Conservation (phyloP, 2,888 invertebrate species). For the Amphiduros pacificus region DNA sequence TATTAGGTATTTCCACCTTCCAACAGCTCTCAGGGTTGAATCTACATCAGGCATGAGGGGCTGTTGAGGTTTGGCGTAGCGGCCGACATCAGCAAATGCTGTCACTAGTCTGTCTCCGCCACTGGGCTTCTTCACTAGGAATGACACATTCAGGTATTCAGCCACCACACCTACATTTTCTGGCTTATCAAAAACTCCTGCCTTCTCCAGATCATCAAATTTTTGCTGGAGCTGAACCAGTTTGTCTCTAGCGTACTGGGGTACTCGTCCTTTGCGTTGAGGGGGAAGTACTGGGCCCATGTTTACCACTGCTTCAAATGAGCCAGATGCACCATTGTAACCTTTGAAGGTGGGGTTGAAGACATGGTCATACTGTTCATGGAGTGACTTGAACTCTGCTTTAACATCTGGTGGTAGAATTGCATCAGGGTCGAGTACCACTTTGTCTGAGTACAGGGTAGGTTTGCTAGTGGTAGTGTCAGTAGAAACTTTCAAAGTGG, state of each 20-base stretch:
- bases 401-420: conserved; percentile 1
- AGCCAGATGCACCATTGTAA: neutral
- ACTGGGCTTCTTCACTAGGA: neutral
- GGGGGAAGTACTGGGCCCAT: conserved; percentile 11
- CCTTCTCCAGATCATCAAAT: conserved; percentile 11
- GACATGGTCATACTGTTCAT: conserved; percentile 7
- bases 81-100: neutral
- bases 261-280: conserved; percentile 22
- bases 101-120: neutral
- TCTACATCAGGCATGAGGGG: neutral
- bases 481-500: too few species aligned
- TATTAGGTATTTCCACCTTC: neutral
- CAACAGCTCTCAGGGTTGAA: neutral
- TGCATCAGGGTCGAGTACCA: conserved; percentile 23
- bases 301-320: conserved; percentile 1
- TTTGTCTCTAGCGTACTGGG: conserved; percentile 16
- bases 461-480: too few species aligned
- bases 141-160: conserved; percentile 12
- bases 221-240: conserved; percentile 19
- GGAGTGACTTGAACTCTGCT: neutral
- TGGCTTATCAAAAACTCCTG: conserved; percentile 10
- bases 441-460: conserved; percentile 12
- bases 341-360: neutral
- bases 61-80: neutral
- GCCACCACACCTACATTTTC: conserved; percentile 9